These are phyloP conservation scores for Micrasema minimum DNA, from an alignment of 1,140 invertebrate species.

Conservation along the genomic window DNA sequence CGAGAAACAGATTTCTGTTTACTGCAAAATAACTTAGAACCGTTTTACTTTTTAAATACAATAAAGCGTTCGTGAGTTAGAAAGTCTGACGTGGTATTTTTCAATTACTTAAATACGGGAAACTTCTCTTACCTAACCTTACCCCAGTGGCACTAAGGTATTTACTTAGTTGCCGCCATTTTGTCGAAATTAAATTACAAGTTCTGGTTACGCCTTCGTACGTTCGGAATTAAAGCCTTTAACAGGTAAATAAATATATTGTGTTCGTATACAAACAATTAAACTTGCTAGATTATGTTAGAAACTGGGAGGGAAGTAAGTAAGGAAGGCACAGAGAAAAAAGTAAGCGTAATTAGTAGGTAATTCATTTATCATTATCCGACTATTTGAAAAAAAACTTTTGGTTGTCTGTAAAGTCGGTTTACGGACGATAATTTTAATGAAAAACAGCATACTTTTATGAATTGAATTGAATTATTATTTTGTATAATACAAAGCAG, in stretches of 20 bases:
- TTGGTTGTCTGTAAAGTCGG: too few species aligned
- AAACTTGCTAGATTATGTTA: conserved; percentile 24
- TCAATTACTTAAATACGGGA: conserved; percentile 39
- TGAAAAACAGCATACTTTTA: too few species aligned
- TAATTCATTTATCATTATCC: too few species aligned
- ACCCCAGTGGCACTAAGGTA: conserved; percentile 28
- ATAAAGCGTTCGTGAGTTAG: background rate
- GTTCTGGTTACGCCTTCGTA: conserved; percentile 19
- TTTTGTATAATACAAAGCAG: too few species aligned
- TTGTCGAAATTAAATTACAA: conserved; percentile 45
- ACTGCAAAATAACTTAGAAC: too few species aligned
- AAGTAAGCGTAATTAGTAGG: too few species aligned
- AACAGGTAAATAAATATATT: conserved; percentile 26
- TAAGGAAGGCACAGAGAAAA: too few species aligned
- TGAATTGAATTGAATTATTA: too few species aligned
- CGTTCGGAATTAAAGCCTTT: conserved; percentile 33
- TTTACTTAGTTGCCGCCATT: conserved; percentile 46
- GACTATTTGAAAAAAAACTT: too few species aligned
- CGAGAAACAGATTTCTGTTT: too few species aligned
- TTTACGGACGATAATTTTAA: too few species aligned
- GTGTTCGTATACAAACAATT: conserved; percentile 25
- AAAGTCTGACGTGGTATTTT: conserved; percentile 25
- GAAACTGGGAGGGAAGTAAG: background rate
- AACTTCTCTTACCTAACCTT: conserved; percentile 21
- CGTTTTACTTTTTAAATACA: too few species aligned